phyloP scores from a whole-genome alignment of 2,797 vertebrate species.

The Clarias fuscus region DNA sequence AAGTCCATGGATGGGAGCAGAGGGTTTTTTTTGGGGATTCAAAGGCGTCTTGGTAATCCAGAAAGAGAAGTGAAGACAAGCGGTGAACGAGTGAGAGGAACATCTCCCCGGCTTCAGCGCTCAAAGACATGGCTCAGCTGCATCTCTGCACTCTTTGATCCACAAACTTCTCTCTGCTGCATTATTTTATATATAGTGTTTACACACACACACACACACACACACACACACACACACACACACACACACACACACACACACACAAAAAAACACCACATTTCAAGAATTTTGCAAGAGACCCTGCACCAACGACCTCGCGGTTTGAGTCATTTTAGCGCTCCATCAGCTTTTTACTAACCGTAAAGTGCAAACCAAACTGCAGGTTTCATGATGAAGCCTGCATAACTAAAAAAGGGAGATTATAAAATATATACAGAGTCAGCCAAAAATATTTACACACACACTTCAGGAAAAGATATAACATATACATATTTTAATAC shows the following conservation, averaged over 20 bases:
- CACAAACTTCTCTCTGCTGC: conserved; percentile 73
- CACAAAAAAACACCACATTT: conserved; percentile 65
- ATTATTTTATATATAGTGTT: conserved; percentile 77
- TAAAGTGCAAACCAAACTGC: conserved; percentile 61
- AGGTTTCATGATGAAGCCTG: conserved; percentile 67
- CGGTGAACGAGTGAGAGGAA: conserved; percentile 72
- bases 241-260: too few species aligned
- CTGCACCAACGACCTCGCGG: conserved; percentile 75
- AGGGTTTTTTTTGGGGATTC: conserved; percentile 73
- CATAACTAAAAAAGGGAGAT: conserved; percentile 59
- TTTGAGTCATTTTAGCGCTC: conserved; percentile 73
- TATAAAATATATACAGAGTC: too few species aligned
- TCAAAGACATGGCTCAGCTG: conserved; percentile 74
- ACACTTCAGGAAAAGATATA: too few species aligned
- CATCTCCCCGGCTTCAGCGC: conserved; percentile 74
- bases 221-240: too few species aligned
- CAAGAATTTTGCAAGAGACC: conserved; percentile 74
- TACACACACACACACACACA: conserved; percentile 56
- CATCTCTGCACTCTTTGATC: conserved; percentile 77
- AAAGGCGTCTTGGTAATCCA: conserved; percentile 78
- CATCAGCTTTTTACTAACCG: conserved; percentile 72
- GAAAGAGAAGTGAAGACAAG: conserved; percentile 64
- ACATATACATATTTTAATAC: too few species aligned
- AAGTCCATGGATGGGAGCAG: conserved; percentile 70
- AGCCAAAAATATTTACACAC: too few species aligned